Conservation (phyloP, 1,140 invertebrate species). For the Leguminivora glycinivorella region DNA sequence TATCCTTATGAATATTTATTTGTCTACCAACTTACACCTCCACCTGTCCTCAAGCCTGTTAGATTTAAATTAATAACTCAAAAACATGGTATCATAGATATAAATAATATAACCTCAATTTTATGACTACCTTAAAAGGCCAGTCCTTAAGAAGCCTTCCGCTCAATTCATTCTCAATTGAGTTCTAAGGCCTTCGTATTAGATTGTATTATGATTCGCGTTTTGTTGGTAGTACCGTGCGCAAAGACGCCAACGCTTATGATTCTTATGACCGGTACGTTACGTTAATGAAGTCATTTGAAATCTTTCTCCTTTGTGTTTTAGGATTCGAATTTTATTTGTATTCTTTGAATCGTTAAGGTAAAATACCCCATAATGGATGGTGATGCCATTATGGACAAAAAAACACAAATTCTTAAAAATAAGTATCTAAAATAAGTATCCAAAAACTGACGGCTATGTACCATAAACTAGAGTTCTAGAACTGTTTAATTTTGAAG, state of each 20-base stretch:
- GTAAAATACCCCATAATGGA: too few relatives aligned
- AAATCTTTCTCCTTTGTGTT: conserved; percentile 29
- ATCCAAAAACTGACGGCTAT: too few relatives aligned
- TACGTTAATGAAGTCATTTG: conserved; percentile 47
- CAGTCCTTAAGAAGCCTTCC: conserved; percentile 39
- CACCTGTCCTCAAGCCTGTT: conserved; percentile 9
- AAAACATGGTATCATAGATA: conserved; percentile 10
- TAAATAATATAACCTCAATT: conserved; percentile 49
- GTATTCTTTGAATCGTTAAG: background rate
- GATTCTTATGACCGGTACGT: conserved; percentile 54
- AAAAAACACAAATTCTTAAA: too few relatives aligned
- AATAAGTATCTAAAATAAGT: too few relatives aligned
- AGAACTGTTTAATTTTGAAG: too few relatives aligned
- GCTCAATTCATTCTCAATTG: conserved; percentile 23
- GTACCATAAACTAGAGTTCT: too few relatives aligned
- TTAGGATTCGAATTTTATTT: background rate
- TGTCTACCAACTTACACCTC: conserved; percentile 12
- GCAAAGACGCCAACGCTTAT: conserved; percentile 52
- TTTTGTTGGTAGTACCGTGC: conserved; percentile 50
- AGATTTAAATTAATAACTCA: conserved; percentile 16
- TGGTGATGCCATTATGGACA: too few relatives aligned
- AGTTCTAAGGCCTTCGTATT: conserved; percentile 32
- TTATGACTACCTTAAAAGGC: conserved; percentile 53
- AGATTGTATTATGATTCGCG: conserved; percentile 34
- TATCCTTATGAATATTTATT: background rate